Evolutionary conservation across 2,888 invertebrate species (phyloP), one percentile per base, ranked within the genome.

Genomic region (Himalopsyche kuldschensis): DNA sequence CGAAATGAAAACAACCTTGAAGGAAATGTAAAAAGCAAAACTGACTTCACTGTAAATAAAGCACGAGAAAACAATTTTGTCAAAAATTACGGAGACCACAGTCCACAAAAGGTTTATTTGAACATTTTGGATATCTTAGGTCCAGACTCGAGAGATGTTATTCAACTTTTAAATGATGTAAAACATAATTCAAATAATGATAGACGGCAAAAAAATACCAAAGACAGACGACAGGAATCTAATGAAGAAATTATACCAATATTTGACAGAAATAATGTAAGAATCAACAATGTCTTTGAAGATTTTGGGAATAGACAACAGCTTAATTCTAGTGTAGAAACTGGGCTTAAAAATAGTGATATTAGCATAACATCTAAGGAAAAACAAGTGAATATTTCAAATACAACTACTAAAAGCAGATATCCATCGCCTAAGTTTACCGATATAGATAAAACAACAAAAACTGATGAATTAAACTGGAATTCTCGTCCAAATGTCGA

Each of bases 71-170:
- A 84, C 75, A 80, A 84, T 76, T 84, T 82, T 69, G 31, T 81
- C 1, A 84, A 79, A 76, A 76, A 35, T 79, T 17, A 81, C 75
- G 84, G 84, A 35, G 76, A 78, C 30, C 84, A 85, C 63, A 84
- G 78, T 55, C 84, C 82, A 8, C 85, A 86, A 80, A 83, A 78
- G 30, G 83, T 84, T n/a, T 85, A 86, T 76, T 78, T 85, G 35
- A 85, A 86, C 48, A 85, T 86, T 75, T 83, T 86, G 48, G 86
- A 86, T 80, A 86, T 86, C 46, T 41, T 86, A 10, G 85, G 86
- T 5, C 86, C 86, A 0, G 86, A 86, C 55, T 86, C 86, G 15
- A 85, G 80, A 81, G 86, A 86, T 35, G 84, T 86, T 6, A 84
- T 85, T 11, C 85, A 86, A 48, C 46, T 86, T 24, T 78, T 86